Evolutionary conservation across 2,888 invertebrate species (phyloP), one percentile per base, ranked within the genome.

Genomic region (Drosophila infuscata): DNA sequence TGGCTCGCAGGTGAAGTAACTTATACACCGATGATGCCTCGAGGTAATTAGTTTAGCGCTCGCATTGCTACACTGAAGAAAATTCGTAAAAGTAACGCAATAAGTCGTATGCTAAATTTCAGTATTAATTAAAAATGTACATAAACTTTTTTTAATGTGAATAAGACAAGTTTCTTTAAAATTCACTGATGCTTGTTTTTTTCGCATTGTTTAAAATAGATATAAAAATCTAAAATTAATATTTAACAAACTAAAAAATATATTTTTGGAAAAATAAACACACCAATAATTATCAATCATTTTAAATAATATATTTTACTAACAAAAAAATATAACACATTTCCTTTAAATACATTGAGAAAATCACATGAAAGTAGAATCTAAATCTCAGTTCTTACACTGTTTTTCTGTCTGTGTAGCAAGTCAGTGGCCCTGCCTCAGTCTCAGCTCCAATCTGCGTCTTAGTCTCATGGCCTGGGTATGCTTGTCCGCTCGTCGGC

Each of bases 1-100:
- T 75, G 78, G 75, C 75, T 78, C 71, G 78, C 90, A 86, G 85
- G 86, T 86, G 85, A 86, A 88, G 85, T 86, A 86, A 86, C 87
- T 86, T 86, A 85, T 89, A 85, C 78, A 75, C 72, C 60, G 69
- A 65, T 64, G 69, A 60, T 71, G 74, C 77, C 83, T 65, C 61
- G 32, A 80, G 82, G 78, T 87, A 90, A 87, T 87, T 90, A 90
- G 90, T 76, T 87, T 84, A 83, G 72, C 71, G 73, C 79, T 86
- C 74, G 51, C 73, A 70, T 54, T 62, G 70, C 65, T 60, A 49
- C 41, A 49, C 66, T 30, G 29, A 6, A 36, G 8, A 52, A 52
- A 20, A 12, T 20, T 20, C 3, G 25, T 0, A 2, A 7, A 25
- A 9, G 3, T 35, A 46, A 25, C 46, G 15, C 20, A 4, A 53